These are phyloP conservation scores for Thunnus maccoyii DNA, from an alignment of 2,113 vertebrate species.

Conservation along the genomic window DNA sequence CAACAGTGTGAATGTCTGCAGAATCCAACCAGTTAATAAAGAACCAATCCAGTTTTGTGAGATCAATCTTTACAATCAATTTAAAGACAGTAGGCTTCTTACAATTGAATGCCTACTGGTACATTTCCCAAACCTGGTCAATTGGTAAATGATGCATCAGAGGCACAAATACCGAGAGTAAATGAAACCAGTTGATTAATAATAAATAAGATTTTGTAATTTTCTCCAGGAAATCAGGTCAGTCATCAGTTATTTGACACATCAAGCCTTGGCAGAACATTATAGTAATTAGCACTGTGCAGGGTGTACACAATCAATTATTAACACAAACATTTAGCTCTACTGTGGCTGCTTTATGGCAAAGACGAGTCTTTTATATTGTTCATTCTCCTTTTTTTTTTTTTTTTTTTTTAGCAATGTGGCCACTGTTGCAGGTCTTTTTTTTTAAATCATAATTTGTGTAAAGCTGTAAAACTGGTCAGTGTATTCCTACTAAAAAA, in stretches of 20 bases:
- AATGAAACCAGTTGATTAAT: slow-evolving; percentile 49
- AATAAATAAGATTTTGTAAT: slow-evolving; percentile 47
- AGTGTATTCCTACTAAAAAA: neutral
- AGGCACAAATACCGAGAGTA: slow-evolving; percentile 4
- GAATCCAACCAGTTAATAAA: neutral
- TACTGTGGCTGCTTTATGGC: neutral
- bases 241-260: slow-evolving; percentile 45
- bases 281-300: slow-evolving; percentile 26
- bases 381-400: neutral
- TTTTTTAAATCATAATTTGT: no score
- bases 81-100: neutral
- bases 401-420: neutral
- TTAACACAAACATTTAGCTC: slow-evolving; percentile 40
- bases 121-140: slow-evolving; percentile 1
- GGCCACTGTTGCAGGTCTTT: neutral
- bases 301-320: slow-evolving; percentile 29
- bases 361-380: neutral
- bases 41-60: neutral
- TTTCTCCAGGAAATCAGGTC: slow-evolving; percentile 31
- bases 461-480: neutral
- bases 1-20: no score
- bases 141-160: slow-evolving; percentile 12
- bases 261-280: slow-evolving; percentile 30
- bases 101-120: neutral
- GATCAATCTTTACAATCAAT: neutral